Evolutionary conservation across 2,888 invertebrate species (phyloP).

Genomic region (Temnothorax unifasciatus): DNA sequence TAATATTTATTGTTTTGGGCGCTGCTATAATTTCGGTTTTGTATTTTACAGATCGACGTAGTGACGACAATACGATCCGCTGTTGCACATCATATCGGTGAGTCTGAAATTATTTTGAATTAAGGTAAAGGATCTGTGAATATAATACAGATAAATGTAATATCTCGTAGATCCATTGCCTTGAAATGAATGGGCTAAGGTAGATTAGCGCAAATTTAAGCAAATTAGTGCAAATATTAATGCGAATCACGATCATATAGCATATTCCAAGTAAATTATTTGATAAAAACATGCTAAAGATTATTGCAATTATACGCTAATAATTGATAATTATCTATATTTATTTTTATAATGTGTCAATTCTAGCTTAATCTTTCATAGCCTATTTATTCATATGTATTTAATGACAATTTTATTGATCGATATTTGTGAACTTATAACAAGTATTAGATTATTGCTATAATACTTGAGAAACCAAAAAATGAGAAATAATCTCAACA

Average conservation of each 20-base stretch:
- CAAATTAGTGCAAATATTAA: neutral
- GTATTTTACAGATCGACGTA: conserved; percentile 13
- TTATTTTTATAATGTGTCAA: neutral
- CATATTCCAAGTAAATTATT: neutral
- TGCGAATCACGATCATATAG: neutral
- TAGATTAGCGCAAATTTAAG: neutral
- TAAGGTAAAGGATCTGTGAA: neutral
- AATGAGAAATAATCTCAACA: neutral
- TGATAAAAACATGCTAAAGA: neutral
- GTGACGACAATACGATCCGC: neutral
- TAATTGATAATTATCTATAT: neutral
- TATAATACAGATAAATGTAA: neutral
- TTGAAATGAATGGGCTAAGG: neutral
- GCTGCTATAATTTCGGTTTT: conserved; percentile 27
- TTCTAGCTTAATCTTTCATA: neutral
- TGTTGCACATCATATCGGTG: conserved; percentile 1
- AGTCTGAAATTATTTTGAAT: conserved; percentile 19
- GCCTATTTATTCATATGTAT: neutral
- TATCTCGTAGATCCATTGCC: neutral
- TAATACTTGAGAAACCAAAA: neutral
- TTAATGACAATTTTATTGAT: neutral
- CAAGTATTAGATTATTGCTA: neutral
- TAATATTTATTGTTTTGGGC: neutral
- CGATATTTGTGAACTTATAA: neutral
- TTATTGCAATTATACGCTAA: neutral